Conservation (phyloP, 2,797 vertebrate genomes). For the Oryzias sinensis region DNA sequence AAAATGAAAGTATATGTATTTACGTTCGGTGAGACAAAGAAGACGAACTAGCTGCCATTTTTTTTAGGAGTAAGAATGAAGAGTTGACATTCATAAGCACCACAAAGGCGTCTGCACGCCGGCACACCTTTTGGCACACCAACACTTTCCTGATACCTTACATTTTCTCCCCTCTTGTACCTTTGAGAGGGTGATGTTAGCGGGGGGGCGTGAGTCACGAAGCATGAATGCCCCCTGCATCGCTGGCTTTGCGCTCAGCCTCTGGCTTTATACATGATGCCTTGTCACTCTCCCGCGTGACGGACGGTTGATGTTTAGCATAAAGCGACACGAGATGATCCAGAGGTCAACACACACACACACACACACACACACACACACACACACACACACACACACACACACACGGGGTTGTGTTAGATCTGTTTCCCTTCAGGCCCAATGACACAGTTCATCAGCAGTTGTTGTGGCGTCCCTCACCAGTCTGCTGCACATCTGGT, state of each 20-base stretch:
- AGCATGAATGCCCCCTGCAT: conserved; percentile 58
- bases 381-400: background rate
- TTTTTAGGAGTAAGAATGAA: no score
- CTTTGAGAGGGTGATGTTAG: background rate
- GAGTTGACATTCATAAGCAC: no score
- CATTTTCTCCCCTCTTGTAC: no score
- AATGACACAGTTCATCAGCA: conserved; percentile 66
- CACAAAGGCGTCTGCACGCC: no score
- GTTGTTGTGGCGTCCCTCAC: conserved; percentile 60
- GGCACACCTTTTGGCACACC: no score
- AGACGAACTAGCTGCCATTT: background rate
- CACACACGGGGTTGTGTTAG: conserved; percentile 12
- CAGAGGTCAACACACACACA: conserved; percentile 15
- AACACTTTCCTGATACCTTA: no score
- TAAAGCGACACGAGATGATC: background rate
- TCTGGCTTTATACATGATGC: conserved; percentile 51
- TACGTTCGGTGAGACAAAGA: background rate
- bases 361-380: no score
- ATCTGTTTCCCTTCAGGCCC: conserved; percentile 52
- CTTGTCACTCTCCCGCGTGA: conserved; percentile 2
- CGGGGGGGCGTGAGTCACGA: conserved; percentile 58
- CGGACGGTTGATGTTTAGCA: no score
- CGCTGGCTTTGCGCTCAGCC: conserved; percentile 55
- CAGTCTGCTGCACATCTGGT: conserved; percentile 79
- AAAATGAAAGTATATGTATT: conserved; percentile 2